phyloP scores from a whole-genome alignment of 2,888 invertebrate species.

The Leptinotarsa haldemani region DNA sequence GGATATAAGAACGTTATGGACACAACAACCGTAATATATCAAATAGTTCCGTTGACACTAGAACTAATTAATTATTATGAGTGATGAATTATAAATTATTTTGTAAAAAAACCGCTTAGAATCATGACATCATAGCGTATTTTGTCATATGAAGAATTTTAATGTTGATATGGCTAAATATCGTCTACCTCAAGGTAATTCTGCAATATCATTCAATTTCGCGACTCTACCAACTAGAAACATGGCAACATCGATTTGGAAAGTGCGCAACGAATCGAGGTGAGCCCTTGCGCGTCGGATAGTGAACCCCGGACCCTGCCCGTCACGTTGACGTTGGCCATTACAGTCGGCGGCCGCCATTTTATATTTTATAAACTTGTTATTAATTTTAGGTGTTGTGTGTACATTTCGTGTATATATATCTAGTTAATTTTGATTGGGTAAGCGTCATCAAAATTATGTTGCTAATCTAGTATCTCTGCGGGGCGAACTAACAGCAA shows the following conservation, averaged over 20 bases:
- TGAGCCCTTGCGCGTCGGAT: constrained; percentile 80
- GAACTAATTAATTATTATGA: too few relatives aligned
- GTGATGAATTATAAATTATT: too few relatives aligned
- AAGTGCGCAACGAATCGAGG: constrained; percentile 59
- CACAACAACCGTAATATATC: too few relatives aligned
- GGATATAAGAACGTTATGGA: too few relatives aligned
- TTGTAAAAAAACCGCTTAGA: too few relatives aligned
- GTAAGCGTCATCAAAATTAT: constrained; percentile 41
- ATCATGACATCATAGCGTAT: too few relatives aligned
- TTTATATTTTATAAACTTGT: constrained; percentile 60
- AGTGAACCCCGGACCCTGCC: constrained; percentile 73
- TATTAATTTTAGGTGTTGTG: constrained; percentile 56
- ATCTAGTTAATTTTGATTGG: constrained; percentile 44
- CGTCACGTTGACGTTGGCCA: constrained; percentile 70
- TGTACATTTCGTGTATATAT: constrained; percentile 53
- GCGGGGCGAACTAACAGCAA: constrained; percentile 1
- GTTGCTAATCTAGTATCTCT: constrained; percentile 19
- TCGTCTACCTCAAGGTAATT: neutral
- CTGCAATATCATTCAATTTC: constrained; percentile 1
- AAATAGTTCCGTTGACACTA: too few relatives aligned
- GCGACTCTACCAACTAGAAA: constrained; percentile 25
- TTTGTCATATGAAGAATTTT: neutral
- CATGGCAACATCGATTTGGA: constrained; percentile 37
- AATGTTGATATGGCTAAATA: neutral
- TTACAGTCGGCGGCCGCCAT: constrained; percentile 61